A percentile compares a stretch with the other conserved stretches of the same genome.
Conservation (phyloP, 2,888 invertebrate genomes). For the Protonemura montana region DNA sequence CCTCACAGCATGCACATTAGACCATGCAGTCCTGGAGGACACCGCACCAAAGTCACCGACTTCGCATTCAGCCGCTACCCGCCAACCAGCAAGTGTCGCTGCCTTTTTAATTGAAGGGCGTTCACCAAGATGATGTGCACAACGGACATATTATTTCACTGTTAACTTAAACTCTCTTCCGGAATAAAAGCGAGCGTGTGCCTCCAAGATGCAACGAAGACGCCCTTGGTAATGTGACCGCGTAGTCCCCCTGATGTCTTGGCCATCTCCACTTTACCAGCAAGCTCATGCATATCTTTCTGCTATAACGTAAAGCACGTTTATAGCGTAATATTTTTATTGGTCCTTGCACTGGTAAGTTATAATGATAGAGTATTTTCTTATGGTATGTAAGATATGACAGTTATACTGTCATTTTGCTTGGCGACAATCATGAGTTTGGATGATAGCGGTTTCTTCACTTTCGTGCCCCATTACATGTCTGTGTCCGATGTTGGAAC, state of each 20-base stretch:
- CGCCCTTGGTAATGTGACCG: neutral
- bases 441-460: neutral
- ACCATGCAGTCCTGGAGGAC: too few relatives aligned
- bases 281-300: neutral
- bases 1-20: neutral
- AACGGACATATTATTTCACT: constrained; percentile 26
- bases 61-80: neutral
- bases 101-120: constrained; percentile 23
- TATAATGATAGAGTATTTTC: neutral
- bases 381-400: neutral
- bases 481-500: neutral
- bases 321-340: neutral
- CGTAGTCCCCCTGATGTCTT: neutral
- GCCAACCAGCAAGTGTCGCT: constrained; percentile 3
- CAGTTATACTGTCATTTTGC: neutral
- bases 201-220: neutral
- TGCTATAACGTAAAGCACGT: neutral
- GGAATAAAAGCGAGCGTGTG: neutral
- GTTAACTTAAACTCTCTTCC: constrained; percentile 24
- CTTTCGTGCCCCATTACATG: neutral
- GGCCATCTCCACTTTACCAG: neutral
- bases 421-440: neutral
- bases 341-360: neutral
- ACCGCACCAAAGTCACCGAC: neutral
- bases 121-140: neutral